Conservation (phyloP, 2,113 vertebrate species). For the Hippolais icterina region DNA sequence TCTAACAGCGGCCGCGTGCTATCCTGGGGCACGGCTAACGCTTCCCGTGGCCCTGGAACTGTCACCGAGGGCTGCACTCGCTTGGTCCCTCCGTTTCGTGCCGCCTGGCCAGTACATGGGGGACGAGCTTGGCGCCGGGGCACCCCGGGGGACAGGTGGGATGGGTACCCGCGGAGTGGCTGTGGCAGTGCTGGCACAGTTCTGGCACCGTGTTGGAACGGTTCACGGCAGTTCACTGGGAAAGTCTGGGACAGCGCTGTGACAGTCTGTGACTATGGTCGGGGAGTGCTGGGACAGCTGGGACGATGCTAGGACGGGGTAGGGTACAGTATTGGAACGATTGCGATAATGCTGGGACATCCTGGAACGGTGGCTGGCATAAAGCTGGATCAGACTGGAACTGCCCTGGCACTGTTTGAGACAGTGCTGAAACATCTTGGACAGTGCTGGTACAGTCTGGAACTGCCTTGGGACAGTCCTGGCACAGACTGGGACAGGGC, state of each 20-base stretch:
- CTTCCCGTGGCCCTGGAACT: not conserved
- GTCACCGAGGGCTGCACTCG: not conserved
- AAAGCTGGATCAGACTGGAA: not conserved
- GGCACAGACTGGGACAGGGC: not conserved
- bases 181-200: not conserved
- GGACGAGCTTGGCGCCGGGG: not conserved
- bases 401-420: not conserved
- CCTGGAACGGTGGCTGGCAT: not conserved
- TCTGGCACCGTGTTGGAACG: not conserved
- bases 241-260: not conserved
- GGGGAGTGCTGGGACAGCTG: not conserved
- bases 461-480: not conserved
- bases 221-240: not conserved
- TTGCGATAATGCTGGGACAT: not conserved
- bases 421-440: not conserved
- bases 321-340: too few species aligned
- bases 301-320: not conserved
- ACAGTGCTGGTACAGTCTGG: not conserved
- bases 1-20: not conserved
- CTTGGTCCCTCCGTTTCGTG: not conserved
- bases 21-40: not conserved
- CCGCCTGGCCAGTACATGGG: not conserved
- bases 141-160: not conserved
- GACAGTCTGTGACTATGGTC: not conserved
- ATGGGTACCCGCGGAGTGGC: not conserved